Evolutionary conservation across 2,113 vertebrate species (phyloP).

Genomic region (Epinephelus moara): DNA sequence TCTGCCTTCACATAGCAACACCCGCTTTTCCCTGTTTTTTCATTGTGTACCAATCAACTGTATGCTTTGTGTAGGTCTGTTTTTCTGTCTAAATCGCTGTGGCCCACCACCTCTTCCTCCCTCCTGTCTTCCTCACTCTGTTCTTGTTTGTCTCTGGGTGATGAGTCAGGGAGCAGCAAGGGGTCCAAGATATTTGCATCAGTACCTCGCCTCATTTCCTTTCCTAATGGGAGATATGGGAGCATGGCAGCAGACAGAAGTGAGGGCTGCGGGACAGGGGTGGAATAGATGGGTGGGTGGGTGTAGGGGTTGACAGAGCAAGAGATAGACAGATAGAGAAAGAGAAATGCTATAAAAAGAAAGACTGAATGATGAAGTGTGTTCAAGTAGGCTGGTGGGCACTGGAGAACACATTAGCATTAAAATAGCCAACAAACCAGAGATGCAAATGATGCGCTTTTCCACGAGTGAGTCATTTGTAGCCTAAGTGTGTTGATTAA

Average conservation of each 20-base stretch:
- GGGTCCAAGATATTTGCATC: constrained; percentile 71
- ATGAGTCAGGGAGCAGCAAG: constrained; percentile 71
- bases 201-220: constrained; percentile 74
- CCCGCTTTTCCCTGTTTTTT: not conserved
- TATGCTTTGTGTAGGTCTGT: constrained; percentile 18
- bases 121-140: constrained; percentile 10
- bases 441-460: constrained; percentile 50
- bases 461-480: constrained; percentile 68
- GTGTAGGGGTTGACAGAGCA: constrained; percentile 31
- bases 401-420: constrained; percentile 60
- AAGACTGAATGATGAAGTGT: constrained; percentile 42
- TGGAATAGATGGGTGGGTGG: constrained; percentile 23
- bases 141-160: constrained; percentile 59
- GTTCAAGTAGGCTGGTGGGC: constrained; percentile 39
- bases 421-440: constrained; percentile 58
- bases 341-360: constrained; percentile 42
- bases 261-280: constrained; percentile 31
- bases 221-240: constrained; percentile 68
- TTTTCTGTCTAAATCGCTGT: constrained; percentile 35
- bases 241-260: constrained; percentile 48
- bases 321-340: constrained; percentile 31
- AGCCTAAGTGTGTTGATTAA: constrained; percentile 62
- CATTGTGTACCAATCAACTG: constrained; percentile 24
- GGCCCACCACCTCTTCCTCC: constrained; percentile 19
- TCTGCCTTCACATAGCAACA: not conserved